Conservation (phyloP, 2,113 vertebrate genomes). For the Cyprinodon brontotheroides region DNA sequence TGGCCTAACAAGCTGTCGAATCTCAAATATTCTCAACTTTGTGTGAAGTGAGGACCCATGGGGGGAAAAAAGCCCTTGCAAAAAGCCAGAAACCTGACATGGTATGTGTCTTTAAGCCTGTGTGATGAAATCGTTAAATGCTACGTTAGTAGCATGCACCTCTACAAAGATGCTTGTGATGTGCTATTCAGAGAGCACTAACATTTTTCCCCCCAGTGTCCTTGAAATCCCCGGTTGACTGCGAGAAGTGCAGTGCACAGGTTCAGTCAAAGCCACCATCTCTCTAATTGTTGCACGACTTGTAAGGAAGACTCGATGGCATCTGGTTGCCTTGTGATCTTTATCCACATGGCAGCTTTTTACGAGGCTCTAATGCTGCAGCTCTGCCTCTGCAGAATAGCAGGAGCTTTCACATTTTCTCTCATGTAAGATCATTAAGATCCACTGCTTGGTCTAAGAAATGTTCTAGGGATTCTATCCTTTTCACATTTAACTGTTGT, state of each 20-base stretch:
- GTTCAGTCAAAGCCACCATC: conserved; percentile 25
- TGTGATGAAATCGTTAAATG: conserved; percentile 6
- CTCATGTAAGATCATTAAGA: neutral
- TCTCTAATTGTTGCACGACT: conserved; percentile 37
- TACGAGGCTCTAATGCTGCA: conserved; percentile 8
- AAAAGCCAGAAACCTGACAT: neutral
- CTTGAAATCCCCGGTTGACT: conserved; percentile 28
- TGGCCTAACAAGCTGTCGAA: neutral
- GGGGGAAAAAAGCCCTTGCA: neutral
- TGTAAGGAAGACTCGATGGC: conserved; percentile 11
- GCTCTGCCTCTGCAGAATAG: conserved; percentile 15
- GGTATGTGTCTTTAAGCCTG: conserved; percentile 7
- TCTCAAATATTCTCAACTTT: conserved; percentile 12
- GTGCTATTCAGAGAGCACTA: conserved; percentile 12
- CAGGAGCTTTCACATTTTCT: conserved; percentile 4
- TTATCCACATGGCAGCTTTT: conserved; percentile 4
- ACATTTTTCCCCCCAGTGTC: conserved; percentile 13
- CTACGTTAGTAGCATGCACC: conserved; percentile 12
- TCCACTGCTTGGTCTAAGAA: neutral
- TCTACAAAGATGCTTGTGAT: conserved; percentile 27
- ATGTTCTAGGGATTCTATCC: neutral
- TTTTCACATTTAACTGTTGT: neutral
- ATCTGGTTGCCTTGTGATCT: conserved; percentile 24
- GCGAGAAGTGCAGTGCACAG: conserved; percentile 4
- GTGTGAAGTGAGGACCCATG: neutral